Conservation (phyloP, 2,113 vertebrate genomes). For the Steatornis caripensis region DNA sequence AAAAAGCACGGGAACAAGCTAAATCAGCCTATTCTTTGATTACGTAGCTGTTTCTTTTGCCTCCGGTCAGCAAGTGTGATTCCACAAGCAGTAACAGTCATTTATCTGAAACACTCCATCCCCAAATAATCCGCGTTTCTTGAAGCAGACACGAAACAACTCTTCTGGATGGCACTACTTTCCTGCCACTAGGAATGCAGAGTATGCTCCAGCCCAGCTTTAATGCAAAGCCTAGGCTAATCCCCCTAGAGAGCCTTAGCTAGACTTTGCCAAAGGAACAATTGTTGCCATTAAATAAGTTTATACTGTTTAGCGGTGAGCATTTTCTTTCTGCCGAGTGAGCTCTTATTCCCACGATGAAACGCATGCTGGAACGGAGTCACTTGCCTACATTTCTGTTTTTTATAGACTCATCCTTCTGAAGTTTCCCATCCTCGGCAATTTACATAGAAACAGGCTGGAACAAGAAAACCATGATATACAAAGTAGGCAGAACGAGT, state of each 20-base stretch:
- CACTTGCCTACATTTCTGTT: not conserved
- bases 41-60: not conserved
- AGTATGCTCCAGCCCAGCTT: not conserved
- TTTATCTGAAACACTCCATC: not conserved
- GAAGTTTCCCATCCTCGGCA: conserved; percentile 8
- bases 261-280: conserved; percentile 4
- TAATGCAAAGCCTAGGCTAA: conserved; percentile 41
- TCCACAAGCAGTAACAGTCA: not conserved
- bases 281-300: not conserved
- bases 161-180: not conserved
- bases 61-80: not conserved
- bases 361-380: conserved; percentile 21
- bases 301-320: not conserved
- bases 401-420: conserved; percentile 28
- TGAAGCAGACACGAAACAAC: not conserved
- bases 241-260: not conserved
- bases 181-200: not conserved
- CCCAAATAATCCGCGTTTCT: not conserved
- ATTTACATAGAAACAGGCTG: conserved; percentile 21
- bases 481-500: not conserved
- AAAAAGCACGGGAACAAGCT: not conserved
- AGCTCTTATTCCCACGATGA: conserved; percentile 40
- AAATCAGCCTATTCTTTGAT: not conserved
- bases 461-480: conserved; percentile 14
- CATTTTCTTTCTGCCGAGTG: not conserved